Evolutionary conservation across 2,888 invertebrate species (phyloP), one percentile per base, ranked within the genome.

Genomic region (Malthinus flaveolus): DNA sequence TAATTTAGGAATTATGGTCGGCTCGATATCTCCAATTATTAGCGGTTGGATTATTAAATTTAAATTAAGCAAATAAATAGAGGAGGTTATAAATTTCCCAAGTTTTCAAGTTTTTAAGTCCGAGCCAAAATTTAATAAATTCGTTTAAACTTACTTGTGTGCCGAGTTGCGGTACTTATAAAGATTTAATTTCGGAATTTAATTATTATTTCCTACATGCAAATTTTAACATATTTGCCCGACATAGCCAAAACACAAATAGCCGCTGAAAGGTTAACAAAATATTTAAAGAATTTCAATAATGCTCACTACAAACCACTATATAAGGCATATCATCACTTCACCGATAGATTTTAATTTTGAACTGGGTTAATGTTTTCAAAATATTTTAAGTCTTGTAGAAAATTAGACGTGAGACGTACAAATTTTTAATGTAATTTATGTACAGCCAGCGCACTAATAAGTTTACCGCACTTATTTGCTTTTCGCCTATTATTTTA

Each of bases 211-310:
- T 23, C 23, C 23, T 23, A 2, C 23, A 23, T 23, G 23, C 5
- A 5, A 23, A 23, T 3, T 23, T 23, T 23, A 23, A 23, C 23
- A 23, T 23, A 23, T 23, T 23, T 23, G 23, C 5, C 23, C 23
- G 23, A 23, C 23, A 23, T 23, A 23, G 5, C 23, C 3, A 23
- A 23, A 23, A 23, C 23, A 23, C 23, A 23, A 23, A 23, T 42
- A 42, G 23, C 39, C 39, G 1, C 13, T 11, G n/a, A 10, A 12
- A 42, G 6, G 7, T n/a, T 23, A 42, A 11, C 10, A 42, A 15
- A 10, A n/a, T 42, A 42, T 42, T 42, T 42, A 42, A 42, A 42
- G 39, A 42, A 42, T 42, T 42, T 42, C 39, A 42, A 42, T 42
- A 42, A 42, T 23, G 39, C 8, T 23, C 39, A 23, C 10, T 15